Evolutionary conservation across 2,888 invertebrate species (phyloP).

Genomic region (Julus scandinavius): DNA sequence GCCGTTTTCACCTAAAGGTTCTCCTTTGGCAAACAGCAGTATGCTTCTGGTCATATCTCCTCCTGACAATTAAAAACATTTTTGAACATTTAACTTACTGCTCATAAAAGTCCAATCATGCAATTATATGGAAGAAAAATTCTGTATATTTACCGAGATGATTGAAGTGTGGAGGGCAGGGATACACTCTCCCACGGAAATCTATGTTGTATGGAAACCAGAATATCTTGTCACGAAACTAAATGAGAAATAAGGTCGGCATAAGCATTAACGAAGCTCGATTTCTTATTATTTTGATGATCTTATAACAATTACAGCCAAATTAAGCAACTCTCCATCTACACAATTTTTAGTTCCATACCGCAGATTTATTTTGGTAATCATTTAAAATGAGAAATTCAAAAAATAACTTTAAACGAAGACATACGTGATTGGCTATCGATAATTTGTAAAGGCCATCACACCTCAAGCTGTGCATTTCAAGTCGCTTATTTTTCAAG

Average conservation of each 20-base stretch:
- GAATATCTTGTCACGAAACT: slow-evolving; percentile 82
- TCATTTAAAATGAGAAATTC: too few relatives aligned
- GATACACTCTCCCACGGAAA: slow-evolving; percentile 97
- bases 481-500: slow-evolving; percentile 77
- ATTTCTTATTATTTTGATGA: not conserved
- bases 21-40: slow-evolving; percentile 82
- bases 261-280: not conserved
- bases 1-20: slow-evolving; percentile 85
- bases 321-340: too few relatives aligned
- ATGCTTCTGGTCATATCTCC: slow-evolving; percentile 87
- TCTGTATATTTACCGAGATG: slow-evolving; percentile 78
- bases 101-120: not conserved
- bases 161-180: slow-evolving; percentile 94
- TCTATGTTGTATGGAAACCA: slow-evolving; percentile 99
- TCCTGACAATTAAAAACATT: slow-evolving; percentile 61
- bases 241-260: slow-evolving; percentile 58
- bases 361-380: too few relatives aligned
- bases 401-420: too few relatives aligned
- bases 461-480: slow-evolving; percentile 96
- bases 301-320: too few relatives aligned
- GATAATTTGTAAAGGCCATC: slow-evolving; percentile 90
- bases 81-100: not conserved
- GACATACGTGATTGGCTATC: slow-evolving; percentile 88
- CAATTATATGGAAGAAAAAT: not conserved
- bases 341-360: too few relatives aligned